These are phyloP conservation scores for Phymanthus crucifer DNA, from an alignment of 92 coral and sea anemone genomes.

Conservation along the genomic window DNA sequence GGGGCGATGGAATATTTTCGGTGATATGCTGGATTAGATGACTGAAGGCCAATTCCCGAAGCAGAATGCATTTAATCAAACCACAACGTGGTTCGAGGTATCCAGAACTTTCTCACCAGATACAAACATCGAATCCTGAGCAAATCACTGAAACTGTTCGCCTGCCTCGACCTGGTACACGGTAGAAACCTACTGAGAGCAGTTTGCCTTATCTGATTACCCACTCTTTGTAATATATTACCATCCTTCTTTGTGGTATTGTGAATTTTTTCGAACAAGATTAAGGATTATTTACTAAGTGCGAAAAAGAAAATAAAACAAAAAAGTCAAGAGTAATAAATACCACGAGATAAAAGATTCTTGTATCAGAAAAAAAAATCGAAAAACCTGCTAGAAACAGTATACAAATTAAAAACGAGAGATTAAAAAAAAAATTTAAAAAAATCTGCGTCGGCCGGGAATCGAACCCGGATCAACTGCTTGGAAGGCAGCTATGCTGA, in stretches of 20 bases:
- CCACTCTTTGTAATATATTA: not conserved
- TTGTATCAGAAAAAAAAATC: not conserved
- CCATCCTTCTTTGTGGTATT: not conserved
- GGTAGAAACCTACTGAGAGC: not conserved
- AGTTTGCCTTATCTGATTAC: not conserved
- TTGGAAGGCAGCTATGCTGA: conserved; percentile 99
- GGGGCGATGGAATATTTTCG: conserved; percentile 14
- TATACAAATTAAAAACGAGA: not conserved
- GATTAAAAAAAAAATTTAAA: not conserved
- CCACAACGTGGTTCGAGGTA: not conserved
- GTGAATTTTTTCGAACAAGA: not conserved
- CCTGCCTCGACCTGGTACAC: not conserved
- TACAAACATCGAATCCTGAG: not conserved
- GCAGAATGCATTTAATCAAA: conserved; percentile 19
- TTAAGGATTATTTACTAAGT: not conserved
- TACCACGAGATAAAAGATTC: not conserved
- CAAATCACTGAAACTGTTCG: not conserved
- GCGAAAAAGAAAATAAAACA: not conserved
- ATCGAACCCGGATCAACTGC: conserved; percentile 99
- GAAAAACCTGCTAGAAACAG: not conserved
- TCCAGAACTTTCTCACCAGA: not conserved
- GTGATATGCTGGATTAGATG: not conserved
- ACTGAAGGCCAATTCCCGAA: conserved; percentile 20
- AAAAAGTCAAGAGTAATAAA: not conserved
- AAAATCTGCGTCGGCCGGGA: conserved; percentile 62